Conservation (phyloP, 1,140 invertebrate species). For the Agrypnia vestita region DNA sequence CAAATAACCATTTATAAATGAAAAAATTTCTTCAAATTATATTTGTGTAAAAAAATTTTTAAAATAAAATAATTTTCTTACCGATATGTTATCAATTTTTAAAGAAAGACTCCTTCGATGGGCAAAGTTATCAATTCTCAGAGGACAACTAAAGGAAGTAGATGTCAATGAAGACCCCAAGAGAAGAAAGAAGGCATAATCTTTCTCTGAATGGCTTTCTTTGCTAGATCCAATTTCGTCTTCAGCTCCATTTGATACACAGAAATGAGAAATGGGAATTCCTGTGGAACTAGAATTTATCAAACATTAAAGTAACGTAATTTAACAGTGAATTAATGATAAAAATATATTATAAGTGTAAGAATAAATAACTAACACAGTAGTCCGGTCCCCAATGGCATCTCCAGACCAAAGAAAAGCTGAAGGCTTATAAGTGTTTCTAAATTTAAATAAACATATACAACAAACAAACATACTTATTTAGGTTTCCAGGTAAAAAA, state of each 20-base stretch:
- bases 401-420: too few species aligned
- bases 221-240: neutral
- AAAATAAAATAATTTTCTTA: constrained; percentile 13
- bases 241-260: neutral
- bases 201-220: neutral
- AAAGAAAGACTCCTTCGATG: constrained; percentile 68
- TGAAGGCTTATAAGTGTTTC: too few species aligned
- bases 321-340: neutral
- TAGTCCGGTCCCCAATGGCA: too few species aligned
- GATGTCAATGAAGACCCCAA: neutral
- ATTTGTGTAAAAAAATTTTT: neutral
- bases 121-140: constrained; percentile 71
- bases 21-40: too few species aligned
- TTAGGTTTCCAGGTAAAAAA: too few species aligned
- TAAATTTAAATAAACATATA: too few species aligned
- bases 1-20: too few species aligned
- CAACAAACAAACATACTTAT: too few species aligned
- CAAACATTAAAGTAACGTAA: neutral
- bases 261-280: constrained; percentile 12
- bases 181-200: constrained; percentile 16
- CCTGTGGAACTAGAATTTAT: neutral
- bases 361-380: too few species aligned
- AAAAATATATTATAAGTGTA: neutral
- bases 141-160: constrained; percentile 72
- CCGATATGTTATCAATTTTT: constrained; percentile 56